Evolutionary conservation across 2,888 invertebrate species (phyloP), one percentile per base, ranked within the genome.

Genomic region (Selenia dentaria): DNA sequence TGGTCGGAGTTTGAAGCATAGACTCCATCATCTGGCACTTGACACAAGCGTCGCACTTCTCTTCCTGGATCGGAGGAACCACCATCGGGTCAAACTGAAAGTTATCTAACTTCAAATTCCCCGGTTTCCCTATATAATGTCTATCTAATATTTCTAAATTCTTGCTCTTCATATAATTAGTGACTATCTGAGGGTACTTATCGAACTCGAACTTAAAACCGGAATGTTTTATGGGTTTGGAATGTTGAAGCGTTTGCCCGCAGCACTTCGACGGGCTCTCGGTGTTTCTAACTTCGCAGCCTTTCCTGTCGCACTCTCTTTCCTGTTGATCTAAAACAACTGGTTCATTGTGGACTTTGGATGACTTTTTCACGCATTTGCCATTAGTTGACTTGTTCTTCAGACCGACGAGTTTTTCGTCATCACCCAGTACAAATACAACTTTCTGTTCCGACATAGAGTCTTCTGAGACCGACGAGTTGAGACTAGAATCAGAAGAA

Each of bases 141-240:
- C 93, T 85, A 71, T 92, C 92, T 62, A 92, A 74, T 63, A 93
- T 85, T 76, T 94, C 93, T 62, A 94, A 88, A 75, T 94, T 94
- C 79, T 94, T 94, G 75, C 93, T 94, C 81, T 93, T 93, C 94
- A 94, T 94, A 73, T 94, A 94, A 80, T 94, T 94, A 63, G 93
- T 93, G 60, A 94, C 94, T 74, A 94, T 94, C 74, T 94, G 94
- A 18, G 94, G 94, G 82, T 94, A 94, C 81, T 94, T 94, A 76
- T 93, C 93, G 69, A 94, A 93, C 74, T 94, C 94, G 73, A 94
- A 94, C 80, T 94, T 94, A 75, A 94, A 93, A 66, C 94, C 94
- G 75, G 94, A 93, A 91, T 93, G 92, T 86, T 92, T 92, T 66
- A 93, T 93, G 64, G 90, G 87, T 74, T 90, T 91, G 89, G 91